phyloP scores from a whole-genome alignment of 2,888 invertebrate species.

The Dioctria linearis region DNA sequence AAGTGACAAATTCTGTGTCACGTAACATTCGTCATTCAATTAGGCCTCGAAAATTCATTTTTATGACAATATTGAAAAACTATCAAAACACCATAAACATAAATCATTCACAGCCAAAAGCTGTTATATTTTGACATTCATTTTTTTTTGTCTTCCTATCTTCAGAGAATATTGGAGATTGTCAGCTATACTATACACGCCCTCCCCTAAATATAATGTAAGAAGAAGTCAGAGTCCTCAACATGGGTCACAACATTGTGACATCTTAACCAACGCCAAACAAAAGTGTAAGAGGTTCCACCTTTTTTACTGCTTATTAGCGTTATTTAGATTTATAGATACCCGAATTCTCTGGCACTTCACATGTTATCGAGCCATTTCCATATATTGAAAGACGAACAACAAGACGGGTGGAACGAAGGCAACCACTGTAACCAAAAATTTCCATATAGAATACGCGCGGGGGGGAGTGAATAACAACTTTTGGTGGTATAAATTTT shows the following conservation, averaged over 20 bases:
- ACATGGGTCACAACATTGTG: not conserved
- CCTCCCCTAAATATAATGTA: not conserved
- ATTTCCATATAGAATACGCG: slow-evolving; percentile 24
- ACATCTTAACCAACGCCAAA: slow-evolving; percentile 45
- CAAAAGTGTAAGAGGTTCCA: slow-evolving; percentile 45
- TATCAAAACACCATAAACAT: slow-evolving; percentile 39
- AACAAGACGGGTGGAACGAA: too few relatives aligned
- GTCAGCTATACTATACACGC: not conserved
- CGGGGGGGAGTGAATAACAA: not conserved
- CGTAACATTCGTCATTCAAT: slow-evolving; percentile 43
- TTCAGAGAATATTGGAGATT: not conserved
- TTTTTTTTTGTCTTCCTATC: slow-evolving; percentile 11
- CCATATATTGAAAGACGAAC: slow-evolving; percentile 19
- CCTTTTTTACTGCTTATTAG: slow-evolving; percentile 46
- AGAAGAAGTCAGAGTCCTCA: not conserved
- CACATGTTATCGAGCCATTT: slow-evolving; percentile 48
- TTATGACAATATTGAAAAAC: slow-evolving; percentile 31
- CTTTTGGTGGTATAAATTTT: slow-evolving; percentile 45
- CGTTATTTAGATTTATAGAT: slow-evolving; percentile 51
- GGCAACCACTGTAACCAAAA: slow-evolving; percentile 36
- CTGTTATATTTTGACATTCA: slow-evolving; percentile 32
- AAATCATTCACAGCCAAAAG: slow-evolving; percentile 39
- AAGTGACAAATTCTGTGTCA: not conserved
- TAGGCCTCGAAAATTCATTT: not conserved
- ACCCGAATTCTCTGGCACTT: slow-evolving; percentile 38